Evolutionary conservation across 2,888 invertebrate species (phyloP).

Genomic region (Drosophila multiciliata): DNA sequence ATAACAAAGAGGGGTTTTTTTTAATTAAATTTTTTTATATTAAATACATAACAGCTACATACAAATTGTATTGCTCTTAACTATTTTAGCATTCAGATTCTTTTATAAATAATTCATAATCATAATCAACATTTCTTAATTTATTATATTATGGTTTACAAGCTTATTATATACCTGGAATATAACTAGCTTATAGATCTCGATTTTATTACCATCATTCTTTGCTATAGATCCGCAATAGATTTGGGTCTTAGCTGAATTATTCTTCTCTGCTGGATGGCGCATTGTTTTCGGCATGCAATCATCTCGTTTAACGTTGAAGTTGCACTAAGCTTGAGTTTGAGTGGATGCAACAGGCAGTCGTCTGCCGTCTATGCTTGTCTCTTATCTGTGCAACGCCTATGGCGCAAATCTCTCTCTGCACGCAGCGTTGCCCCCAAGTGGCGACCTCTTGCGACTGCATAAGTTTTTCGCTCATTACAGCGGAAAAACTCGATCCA

Average conservation of each 20-base stretch:
- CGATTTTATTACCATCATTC: constrained; percentile 38
- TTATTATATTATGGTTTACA: neutral
- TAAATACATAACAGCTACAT: neutral
- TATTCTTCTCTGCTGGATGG: constrained; percentile 11
- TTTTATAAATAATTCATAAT: neutral
- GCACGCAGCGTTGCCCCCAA: constrained; percentile 71
- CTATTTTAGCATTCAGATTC: neutral
- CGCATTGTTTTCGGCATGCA: constrained; percentile 59
- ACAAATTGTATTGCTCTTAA: neutral
- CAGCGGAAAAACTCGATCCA: constrained; percentile 78
- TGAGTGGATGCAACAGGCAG: constrained; percentile 8
- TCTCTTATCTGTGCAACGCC: constrained; percentile 73
- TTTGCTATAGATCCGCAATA: constrained; percentile 21
- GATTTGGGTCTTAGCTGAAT: constrained; percentile 42
- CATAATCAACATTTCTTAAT: neutral
- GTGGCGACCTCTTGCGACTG: constrained; percentile 67
- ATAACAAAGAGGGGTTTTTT: neutral
- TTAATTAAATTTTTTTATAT: neutral
- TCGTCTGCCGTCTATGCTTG: constrained; percentile 8
- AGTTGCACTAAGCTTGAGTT: constrained; percentile 23
- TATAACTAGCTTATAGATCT: constrained; percentile 24
- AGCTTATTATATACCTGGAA: constrained; percentile 7
- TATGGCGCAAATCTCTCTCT: constrained; percentile 76
- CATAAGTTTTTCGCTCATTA: constrained; percentile 79
- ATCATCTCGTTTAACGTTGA: constrained; percentile 54